These are phyloP conservation scores for Helicoverpa zea DNA, from an alignment of 1,140 invertebrate genomes.

Conservation along the genomic window DNA sequence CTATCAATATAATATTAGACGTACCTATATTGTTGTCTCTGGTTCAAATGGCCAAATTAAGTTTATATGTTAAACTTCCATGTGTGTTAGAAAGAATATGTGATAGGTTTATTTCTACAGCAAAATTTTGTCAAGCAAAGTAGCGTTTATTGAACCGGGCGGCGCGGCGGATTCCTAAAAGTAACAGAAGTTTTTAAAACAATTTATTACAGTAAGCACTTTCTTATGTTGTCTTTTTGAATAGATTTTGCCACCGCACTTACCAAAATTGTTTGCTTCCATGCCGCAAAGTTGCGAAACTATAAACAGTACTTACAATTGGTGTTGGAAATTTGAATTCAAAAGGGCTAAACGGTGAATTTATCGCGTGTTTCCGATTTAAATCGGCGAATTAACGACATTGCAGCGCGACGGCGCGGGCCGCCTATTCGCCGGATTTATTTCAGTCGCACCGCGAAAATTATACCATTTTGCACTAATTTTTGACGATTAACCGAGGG, in stretches of 20 bases:
- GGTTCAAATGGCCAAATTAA: conserved; percentile 40
- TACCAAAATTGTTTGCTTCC: neutral
- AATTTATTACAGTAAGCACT: neutral
- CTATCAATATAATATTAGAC: conserved; percentile 85
- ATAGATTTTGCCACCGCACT: neutral
- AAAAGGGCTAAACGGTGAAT: conserved; percentile 76
- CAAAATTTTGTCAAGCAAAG: no score
- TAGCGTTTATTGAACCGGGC: no score
- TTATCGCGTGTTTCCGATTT: conserved; percentile 84
- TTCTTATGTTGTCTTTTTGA: neutral
- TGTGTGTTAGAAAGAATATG: neutral
- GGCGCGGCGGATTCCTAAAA: no score
- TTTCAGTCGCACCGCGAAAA: conserved; percentile 59
- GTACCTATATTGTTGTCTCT: conserved; percentile 62
- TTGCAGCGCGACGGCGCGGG: conserved; percentile 60
- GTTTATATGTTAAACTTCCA: conserved; percentile 17
- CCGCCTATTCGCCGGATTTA: conserved; percentile 73
- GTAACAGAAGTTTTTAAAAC: neutral
- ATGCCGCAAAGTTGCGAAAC: conserved; percentile 24
- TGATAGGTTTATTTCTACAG: no score
- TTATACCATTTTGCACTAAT: conserved; percentile 46
- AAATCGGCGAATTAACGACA: conserved; percentile 82
- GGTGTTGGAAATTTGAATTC: conserved; percentile 70
- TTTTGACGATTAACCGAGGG: neutral
- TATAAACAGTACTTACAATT: conserved; percentile 57